phyloP scores from a whole-genome alignment of 1,140 invertebrate genomes.

The Acromyrmex echinatior region DNA sequence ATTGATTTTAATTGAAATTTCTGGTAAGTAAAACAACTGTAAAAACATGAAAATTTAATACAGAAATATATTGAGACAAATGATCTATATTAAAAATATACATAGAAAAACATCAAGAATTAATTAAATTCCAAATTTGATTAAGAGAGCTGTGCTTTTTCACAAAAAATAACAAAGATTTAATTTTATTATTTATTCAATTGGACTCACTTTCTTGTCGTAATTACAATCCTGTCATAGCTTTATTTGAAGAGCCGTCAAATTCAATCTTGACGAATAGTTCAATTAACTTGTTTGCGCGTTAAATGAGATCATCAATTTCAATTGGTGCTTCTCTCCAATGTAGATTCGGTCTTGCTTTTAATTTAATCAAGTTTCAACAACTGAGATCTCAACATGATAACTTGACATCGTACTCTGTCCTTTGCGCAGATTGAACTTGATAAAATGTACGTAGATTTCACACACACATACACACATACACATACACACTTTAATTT shows the following conservation, averaged over 20 bases:
- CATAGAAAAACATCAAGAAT: not conserved
- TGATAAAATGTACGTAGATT: not conserved
- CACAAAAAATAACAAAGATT: slow-evolving; percentile 4
- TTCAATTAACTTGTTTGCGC: slow-evolving; percentile 43
- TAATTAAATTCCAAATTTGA: not conserved
- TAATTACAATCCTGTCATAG: slow-evolving; percentile 33
- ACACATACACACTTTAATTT: not conserved
- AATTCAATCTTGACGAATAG: slow-evolving; percentile 32
- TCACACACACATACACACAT: not conserved
- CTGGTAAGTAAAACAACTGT: not conserved
- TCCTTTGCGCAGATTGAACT: not conserved
- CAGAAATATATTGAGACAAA: not conserved
- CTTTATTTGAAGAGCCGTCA: slow-evolving; percentile 36
- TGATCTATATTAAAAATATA: not conserved
- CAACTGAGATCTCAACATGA: not conserved
- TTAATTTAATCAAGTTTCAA: slow-evolving; percentile 38
- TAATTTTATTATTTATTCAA: slow-evolving; percentile 28
- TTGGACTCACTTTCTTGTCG: slow-evolving; percentile 2
- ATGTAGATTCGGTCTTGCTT: not conserved
- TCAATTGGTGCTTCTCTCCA: slow-evolving; percentile 12
- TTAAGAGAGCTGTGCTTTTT: slow-evolving; percentile 2
- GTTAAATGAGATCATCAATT: slow-evolving; percentile 54
- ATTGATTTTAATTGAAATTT: slow-evolving; percentile 2
- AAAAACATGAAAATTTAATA: not conserved
- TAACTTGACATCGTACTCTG: not conserved